These are phyloP conservation scores for Trinectes maculatus DNA, from an alignment of 2,113 vertebrate genomes.

Conservation along the genomic window DNA sequence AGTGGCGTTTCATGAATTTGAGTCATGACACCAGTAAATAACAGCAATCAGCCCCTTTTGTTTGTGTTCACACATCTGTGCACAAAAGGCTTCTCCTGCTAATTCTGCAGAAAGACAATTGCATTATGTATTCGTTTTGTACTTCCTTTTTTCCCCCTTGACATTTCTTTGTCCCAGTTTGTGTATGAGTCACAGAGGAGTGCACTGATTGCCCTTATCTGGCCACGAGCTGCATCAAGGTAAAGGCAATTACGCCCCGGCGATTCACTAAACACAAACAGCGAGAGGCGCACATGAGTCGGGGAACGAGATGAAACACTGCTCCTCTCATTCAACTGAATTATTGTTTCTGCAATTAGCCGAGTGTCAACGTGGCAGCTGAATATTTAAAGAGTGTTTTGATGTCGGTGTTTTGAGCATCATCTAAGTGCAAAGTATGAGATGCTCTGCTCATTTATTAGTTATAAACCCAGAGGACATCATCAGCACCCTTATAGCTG, in stretches of 20 bases:
- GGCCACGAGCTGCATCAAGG: not conserved
- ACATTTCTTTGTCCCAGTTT: not conserved
- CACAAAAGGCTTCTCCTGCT: not conserved
- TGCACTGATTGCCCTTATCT: slow-evolving; percentile 4
- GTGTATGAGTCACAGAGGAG: not conserved
- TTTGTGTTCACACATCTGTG: not conserved
- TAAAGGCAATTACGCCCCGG: not conserved
- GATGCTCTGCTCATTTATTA: not conserved
- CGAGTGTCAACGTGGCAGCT: not conserved
- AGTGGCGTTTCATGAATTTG: no score
- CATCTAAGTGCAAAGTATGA: not conserved
- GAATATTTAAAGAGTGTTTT: not conserved
- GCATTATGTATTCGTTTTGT: not conserved
- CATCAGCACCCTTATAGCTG: slow-evolving; percentile 6
- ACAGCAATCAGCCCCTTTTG: no score
- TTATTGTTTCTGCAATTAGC: not conserved
- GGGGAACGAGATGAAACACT: not conserved
- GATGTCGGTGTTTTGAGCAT: not conserved
- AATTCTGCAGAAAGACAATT: not conserved
- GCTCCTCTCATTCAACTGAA: no score
- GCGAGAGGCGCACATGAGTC: not conserved
- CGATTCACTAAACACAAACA: slow-evolving; percentile 3
- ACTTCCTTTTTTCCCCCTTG: not conserved
- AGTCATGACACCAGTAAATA: no score
- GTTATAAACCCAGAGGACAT: slow-evolving; percentile 10